Evolutionary conservation across 2,888 invertebrate genomes (phyloP).

Genomic region (Dugesia japonica): DNA sequence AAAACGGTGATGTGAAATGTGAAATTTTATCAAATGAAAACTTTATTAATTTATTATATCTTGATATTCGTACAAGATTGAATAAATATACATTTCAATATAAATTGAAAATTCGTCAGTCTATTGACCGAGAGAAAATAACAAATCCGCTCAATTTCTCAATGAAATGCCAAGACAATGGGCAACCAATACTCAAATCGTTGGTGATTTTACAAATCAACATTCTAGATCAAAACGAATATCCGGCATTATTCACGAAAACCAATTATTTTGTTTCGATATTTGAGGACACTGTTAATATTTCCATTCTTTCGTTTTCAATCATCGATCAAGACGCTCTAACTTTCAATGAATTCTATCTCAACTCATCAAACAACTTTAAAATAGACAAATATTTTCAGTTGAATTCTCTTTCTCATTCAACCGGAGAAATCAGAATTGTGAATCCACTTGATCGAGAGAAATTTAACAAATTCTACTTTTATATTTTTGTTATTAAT

Average conservation of each 20-base stretch:
- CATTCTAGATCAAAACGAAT: slow-evolving; percentile 26
- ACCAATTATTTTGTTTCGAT: neutral
- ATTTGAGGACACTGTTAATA: neutral
- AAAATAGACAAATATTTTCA: neutral
- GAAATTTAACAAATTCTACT: neutral
- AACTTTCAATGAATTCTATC: slow-evolving; percentile 24
- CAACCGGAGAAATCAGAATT: slow-evolving; percentile 20
- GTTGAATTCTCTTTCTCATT: neutral
- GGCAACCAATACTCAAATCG: slow-evolving; percentile 17
- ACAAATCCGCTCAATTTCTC: neutral
- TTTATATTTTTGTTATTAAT: slow-evolving; percentile 24
- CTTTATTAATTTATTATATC: neutral
- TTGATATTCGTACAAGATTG: neutral
- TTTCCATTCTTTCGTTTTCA: neutral
- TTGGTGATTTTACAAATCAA: slow-evolving; percentile 3
- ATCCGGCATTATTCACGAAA: slow-evolving; percentile 23
- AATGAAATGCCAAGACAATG: slow-evolving; percentile 14
- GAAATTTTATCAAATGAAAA: neutral
- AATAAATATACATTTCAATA: neutral
- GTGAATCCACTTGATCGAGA: slow-evolving; percentile 24
- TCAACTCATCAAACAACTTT: slow-evolving; percentile 26
- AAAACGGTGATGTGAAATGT: slow-evolving; percentile 28
- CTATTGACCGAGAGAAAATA: neutral
- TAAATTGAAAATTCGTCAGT: neutral
- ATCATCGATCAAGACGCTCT: slow-evolving; percentile 4